phyloP scores from a whole-genome alignment of 2,888 invertebrate species.

The Cataglyphis albicans region DNA sequence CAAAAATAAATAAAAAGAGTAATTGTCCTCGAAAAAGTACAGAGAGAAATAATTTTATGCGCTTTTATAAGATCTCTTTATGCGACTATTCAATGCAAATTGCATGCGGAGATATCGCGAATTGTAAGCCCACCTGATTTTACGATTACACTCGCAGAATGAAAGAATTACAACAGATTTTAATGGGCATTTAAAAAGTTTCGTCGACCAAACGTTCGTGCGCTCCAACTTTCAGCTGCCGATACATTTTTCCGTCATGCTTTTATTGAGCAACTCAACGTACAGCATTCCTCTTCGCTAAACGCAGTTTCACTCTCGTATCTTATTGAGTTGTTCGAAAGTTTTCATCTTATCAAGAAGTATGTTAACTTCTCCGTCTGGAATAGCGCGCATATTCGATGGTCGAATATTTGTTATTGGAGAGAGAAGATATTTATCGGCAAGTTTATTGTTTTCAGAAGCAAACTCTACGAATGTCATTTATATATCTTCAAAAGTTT shows the following conservation, averaged over 20 bases:
- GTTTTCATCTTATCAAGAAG: slow-evolving; percentile 50
- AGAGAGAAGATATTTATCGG: slow-evolving; percentile 10
- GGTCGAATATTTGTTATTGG: slow-evolving; percentile 48
- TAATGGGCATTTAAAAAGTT: slow-evolving; percentile 49
- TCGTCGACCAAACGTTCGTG: not conserved
- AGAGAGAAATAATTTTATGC: not conserved
- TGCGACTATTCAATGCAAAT: not conserved
- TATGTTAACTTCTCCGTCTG: slow-evolving; percentile 41
- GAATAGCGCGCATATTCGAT: slow-evolving; percentile 37
- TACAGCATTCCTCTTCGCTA: slow-evolving; percentile 16
- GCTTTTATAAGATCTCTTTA: not conserved
- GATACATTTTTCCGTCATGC: slow-evolving; percentile 38
- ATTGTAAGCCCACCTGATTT: not conserved
- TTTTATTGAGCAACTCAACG: slow-evolving; percentile 7
- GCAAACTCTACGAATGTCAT: not conserved
- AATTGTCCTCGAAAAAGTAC: not conserved
- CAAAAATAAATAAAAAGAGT: slow-evolving; percentile 1
- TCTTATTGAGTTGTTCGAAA: slow-evolving; percentile 52
- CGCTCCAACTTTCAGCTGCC: slow-evolving; percentile 36
- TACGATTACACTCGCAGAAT: not conserved
- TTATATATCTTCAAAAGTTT: not conserved
- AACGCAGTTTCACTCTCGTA: slow-evolving; percentile 18
- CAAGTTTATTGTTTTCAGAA: not conserved
- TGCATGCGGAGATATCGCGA: not conserved
- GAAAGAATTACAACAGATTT: slow-evolving; percentile 16